Evolutionary conservation across 2,113 vertebrate genomes (phyloP).

Genomic region (Atherinomorus stipes): DNA sequence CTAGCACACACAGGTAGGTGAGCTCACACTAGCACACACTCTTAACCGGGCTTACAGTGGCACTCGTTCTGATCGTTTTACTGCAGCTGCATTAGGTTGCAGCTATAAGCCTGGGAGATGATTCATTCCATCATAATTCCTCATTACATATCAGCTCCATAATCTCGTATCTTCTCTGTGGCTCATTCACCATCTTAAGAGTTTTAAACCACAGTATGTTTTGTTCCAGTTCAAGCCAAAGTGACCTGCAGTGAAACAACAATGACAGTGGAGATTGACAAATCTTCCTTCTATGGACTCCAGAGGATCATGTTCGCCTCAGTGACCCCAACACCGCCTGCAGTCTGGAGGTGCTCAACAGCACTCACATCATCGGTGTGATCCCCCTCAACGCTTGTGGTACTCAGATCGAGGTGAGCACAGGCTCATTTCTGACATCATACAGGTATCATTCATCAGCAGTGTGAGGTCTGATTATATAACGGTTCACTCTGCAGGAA

Average conservation of each 20-base stretch:
- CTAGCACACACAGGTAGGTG: no score
- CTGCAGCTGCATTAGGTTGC: no score
- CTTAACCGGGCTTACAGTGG: no score
- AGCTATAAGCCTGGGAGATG: no score
- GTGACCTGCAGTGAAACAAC: conserved; percentile 66
- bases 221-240: conserved; percentile 38
- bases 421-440: no score
- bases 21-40: no score
- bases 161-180: no score
- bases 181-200: neutral
- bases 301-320: conserved; percentile 66
- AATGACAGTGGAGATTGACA: conserved; percentile 72
- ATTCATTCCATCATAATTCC: no score
- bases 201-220: neutral
- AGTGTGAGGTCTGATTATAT: neutral
- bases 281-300: conserved; percentile 50
- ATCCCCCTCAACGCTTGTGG: conserved; percentile 78
- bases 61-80: no score
- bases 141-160: no score
- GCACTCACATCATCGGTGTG: conserved; percentile 63
- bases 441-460: neutral
- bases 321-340: conserved; percentile 69
- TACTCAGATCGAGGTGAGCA: conserved; percentile 73
- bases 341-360: conserved; percentile 67
- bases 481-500: conserved; percentile 59